Conservation (phyloP, 2,797 vertebrate species). For the Sebastes variabilis region DNA sequence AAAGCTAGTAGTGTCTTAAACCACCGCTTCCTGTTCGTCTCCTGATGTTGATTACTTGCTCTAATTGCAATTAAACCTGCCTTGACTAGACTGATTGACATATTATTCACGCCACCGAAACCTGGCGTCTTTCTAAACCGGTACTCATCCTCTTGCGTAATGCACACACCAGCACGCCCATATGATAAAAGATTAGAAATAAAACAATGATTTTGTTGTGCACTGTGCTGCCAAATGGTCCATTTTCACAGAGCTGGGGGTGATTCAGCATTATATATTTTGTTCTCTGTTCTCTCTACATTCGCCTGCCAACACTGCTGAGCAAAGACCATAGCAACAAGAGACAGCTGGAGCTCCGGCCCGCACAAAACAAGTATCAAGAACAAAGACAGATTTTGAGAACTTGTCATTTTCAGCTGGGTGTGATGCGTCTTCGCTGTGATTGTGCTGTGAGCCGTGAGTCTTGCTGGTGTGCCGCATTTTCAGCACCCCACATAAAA, state of each 20-base stretch:
- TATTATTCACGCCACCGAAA: conserved; percentile 2
- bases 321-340: conserved; percentile 57
- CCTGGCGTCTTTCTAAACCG: neutral
- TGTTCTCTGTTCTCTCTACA: neutral
- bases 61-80: conserved; percentile 23
- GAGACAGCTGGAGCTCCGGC: conserved; percentile 58
- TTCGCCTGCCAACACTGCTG: conserved; percentile 38
- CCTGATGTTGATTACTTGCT: conserved; percentile 21
- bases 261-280: conserved; percentile 56
- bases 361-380: conserved; percentile 27
- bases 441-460: conserved; percentile 40
- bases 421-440: conserved; percentile 47
- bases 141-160: conserved; percentile 1
- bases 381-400: conserved; percentile 59
- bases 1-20: neutral
- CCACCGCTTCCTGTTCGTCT: neutral
- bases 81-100: neutral
- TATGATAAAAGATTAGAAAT: conserved; percentile 18
- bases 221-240: conserved; percentile 16
- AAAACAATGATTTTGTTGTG: conserved; percentile 11
- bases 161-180: neutral
- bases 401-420: conserved; percentile 61
- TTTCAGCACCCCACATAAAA: conserved; percentile 34
- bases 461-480: conserved; percentile 8
- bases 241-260: conserved; percentile 29